Base-by-base conservation (phyloP, 2,888 invertebrate genomes). In the Alcis repandata region DNA sequence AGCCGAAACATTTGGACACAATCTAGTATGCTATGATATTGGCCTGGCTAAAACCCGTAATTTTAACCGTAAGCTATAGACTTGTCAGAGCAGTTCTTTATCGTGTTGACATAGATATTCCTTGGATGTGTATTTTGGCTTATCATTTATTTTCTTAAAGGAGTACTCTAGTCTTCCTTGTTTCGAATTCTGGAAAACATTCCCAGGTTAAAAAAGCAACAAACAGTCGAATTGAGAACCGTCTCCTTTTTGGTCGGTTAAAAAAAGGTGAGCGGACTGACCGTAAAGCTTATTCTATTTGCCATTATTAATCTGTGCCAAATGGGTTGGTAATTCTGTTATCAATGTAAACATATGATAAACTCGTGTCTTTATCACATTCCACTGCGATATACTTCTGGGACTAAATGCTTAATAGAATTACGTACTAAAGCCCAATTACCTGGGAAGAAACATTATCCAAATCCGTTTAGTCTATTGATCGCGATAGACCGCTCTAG, bases 401-500 rank as follows among this genome's bases (percentile, higher is more conserved):
- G 52, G 33, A 58, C 46, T 54, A 19, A 13, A 56, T 33, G 32
- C 32, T 38, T 58, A 46, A 48, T 43, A 36, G 27, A 57, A 56
- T 56, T 56, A 48, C 27, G 22, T 10, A 19, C 38, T 33, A 46
- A 45, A 22, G 13, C 22, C 49, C 49, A 64, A 64, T 59, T 59
- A 7, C 57, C 43, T 74, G 52, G 22, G 51, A 70, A 72, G 71
- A 77, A 69, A 74, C 70, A 56, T 62, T 71, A 70, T 68, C 33
- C 20, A 59, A 59, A 64, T 64, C 64, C 64, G 53, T 33, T 63
- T 63, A 59, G 20, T 54, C 72, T 75, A 76, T 79, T 62, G 69
- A 69, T 74, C 72, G 75, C 69, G 66, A 77, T 79, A 70, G 69
- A 53, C 67, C 76, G 80, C 75, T 82, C 82, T 74, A 82, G 71